These are phyloP conservation scores for Megalonaias nervosa DNA, from an alignment of 1,140 invertebrate species.

Conservation along the genomic window DNA sequence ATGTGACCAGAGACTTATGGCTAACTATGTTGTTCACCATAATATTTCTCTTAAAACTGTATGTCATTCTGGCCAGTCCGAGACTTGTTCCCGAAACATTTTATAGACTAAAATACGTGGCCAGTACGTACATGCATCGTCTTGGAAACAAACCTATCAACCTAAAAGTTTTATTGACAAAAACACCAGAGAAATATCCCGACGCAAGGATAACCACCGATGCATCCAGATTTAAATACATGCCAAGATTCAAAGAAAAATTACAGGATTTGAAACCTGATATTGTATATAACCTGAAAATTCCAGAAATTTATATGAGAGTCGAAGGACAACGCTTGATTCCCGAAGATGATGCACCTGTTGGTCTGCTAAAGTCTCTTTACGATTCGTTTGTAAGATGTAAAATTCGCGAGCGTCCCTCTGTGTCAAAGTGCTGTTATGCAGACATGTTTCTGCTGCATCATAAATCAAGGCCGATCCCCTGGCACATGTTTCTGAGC, in stretches of 20 bases:
- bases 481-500: background rate
- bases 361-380: background rate
- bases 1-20: slow-evolving; percentile 7
- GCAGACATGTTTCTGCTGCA: background rate
- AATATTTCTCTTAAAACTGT: slow-evolving; percentile 1
- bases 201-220: background rate
- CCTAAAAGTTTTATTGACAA: background rate
- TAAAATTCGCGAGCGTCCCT: slow-evolving; percentile 1
- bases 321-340: background rate
- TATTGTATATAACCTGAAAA: background rate
- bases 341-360: slow-evolving; percentile 1
- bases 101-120: background rate
- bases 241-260: background rate
- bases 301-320: background rate
- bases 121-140: background rate
- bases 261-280: background rate
- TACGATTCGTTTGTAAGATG: slow-evolving; percentile 8
- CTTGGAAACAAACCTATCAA: background rate
- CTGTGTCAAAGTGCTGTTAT: slow-evolving; percentile 5
- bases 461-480: background rate
- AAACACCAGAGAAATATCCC: background rate
- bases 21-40: slow-evolving; percentile 3
- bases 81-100: slow-evolving; percentile 7
- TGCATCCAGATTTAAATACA: background rate
- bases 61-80: slow-evolving; percentile 5